These are phyloP conservation scores for Actinia tenebrosa DNA, from an alignment of 64 coral and sea anemone species.

Conservation along the genomic window DNA sequence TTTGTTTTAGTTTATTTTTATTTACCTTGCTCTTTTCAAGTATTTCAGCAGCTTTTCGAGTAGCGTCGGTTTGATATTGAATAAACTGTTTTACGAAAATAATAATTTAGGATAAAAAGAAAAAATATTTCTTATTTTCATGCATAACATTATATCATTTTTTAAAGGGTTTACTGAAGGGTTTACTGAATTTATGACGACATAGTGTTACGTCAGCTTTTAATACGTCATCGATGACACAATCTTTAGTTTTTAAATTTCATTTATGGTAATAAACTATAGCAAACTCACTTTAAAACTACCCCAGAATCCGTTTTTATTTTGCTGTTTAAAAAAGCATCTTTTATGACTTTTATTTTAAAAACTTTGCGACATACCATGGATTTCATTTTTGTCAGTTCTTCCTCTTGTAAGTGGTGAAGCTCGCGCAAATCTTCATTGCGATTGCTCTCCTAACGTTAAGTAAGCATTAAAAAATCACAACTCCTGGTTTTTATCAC, in stretches of 20 bases:
- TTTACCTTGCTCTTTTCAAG: constrained; percentile 96
- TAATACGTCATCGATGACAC: neutral
- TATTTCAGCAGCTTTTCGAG: constrained; percentile 95
- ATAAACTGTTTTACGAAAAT: constrained; percentile 64
- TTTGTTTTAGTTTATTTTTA: neutral
- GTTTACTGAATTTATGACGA: neutral
- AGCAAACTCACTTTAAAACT: constrained; percentile 5
- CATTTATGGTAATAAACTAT: neutral
- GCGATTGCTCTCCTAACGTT: constrained; percentile 58
- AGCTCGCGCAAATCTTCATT: constrained; percentile 76
- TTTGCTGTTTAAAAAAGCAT: neutral
- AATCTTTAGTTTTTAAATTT: neutral
- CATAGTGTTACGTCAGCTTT: neutral
- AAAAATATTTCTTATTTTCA: neutral
- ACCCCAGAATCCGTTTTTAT: neutral
- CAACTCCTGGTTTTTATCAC: neutral
- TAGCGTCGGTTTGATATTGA: constrained; percentile 87
- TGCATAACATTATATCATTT: neutral
- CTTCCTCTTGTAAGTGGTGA: constrained; percentile 67
- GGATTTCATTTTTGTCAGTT: constrained; percentile 77
- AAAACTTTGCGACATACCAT: constrained; percentile 43
- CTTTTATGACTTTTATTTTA: neutral
- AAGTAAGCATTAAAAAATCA: constrained; percentile 3
- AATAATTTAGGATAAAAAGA: neutral
- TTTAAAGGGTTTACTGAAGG: neutral